Evolutionary conservation across 2,797 vertebrate species (phyloP).

Genomic region (Onychomys torridus): DNA sequence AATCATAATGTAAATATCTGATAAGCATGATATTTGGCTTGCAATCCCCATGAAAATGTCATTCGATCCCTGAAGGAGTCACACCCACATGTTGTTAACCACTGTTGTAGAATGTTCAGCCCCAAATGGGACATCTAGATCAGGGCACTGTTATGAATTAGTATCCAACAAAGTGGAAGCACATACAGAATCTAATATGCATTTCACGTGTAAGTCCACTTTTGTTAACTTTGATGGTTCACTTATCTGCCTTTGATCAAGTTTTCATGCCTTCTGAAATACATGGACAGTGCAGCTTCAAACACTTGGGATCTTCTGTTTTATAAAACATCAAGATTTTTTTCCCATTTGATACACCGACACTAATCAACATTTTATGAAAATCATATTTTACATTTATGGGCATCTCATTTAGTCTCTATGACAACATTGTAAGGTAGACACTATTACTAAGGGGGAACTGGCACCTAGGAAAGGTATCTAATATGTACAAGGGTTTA

Average conservation of each 20-base stretch:
- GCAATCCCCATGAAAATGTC: neutral
- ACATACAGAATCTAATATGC: neutral
- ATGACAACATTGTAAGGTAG: neutral
- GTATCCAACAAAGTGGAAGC: neutral
- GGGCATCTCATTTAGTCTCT: neutral
- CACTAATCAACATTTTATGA: neutral
- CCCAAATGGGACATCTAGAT: neutral
- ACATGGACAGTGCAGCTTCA: neutral
- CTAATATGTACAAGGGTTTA: neutral
- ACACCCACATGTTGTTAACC: neutral
- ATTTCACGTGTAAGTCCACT: neutral
- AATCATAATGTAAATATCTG: neutral
- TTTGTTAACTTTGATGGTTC: conserved; percentile 32
- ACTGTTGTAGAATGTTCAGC: neutral
- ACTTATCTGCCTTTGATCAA: conserved; percentile 22
- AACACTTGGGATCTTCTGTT: conserved; percentile 28
- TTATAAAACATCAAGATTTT: conserved; percentile 39
- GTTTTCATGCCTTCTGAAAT: conserved; percentile 10
- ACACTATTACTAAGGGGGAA: neutral
- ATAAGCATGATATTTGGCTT: neutral
- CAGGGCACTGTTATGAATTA: neutral
- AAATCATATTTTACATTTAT: conserved; percentile 31
- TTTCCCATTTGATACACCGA: neutral
- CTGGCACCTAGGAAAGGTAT: neutral
- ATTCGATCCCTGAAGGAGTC: neutral